Conservation (phyloP, 2,797 vertebrate genomes). For the Enteromius fasciolatus region DNA sequence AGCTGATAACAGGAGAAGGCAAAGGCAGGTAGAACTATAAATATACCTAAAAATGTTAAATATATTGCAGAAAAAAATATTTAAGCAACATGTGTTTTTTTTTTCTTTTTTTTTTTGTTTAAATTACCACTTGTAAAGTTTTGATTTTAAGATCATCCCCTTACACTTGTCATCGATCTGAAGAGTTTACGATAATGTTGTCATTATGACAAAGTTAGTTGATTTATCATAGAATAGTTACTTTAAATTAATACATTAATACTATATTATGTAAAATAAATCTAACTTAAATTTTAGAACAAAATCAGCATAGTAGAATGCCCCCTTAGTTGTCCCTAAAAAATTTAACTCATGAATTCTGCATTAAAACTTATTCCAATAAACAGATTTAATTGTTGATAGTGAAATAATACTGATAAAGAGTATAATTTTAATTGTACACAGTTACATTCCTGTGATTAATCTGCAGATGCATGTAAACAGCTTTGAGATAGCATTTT, state of each 20-base stretch:
- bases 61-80: background rate
- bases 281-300: background rate
- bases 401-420: background rate
- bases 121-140: background rate
- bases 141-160: background rate
- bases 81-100: background rate
- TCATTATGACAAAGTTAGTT: background rate
- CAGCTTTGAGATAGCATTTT: background rate
- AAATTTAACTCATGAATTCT: background rate
- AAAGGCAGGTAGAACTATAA: background rate
- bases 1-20: constrained; percentile 35
- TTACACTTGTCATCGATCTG: background rate
- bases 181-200: background rate
- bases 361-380: background rate
- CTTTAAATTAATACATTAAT: background rate
- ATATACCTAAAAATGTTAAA: background rate
- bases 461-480: background rate
- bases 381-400: background rate
- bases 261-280: background rate
- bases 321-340: background rate
- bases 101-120: background rate
- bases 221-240: background rate
- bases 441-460: background rate
- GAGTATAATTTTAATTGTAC: background rate
- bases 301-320: background rate